Evolutionary conservation across 2,888 invertebrate genomes (phyloP).

Genomic region (Scaptomyza reducta): DNA sequence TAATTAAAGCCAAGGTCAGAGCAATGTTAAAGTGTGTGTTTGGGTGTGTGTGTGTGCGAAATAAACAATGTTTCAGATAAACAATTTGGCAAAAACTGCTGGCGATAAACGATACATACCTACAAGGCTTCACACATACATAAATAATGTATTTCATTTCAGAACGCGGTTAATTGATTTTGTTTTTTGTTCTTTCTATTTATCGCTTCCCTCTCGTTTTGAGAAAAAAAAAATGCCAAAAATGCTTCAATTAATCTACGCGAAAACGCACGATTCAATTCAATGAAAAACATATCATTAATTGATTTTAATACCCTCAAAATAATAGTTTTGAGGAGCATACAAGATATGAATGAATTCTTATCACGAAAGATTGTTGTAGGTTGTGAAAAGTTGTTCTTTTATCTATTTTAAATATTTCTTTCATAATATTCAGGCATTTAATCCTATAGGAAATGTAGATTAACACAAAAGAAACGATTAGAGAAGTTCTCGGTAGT

Average conservation of each 20-base stretch:
- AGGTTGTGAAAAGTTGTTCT: neutral
- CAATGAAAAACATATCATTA: slow-evolving; percentile 53
- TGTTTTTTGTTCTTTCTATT: neutral
- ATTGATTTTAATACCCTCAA: slow-evolving; percentile 60
- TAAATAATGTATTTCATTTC: slow-evolving; percentile 33
- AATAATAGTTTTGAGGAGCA: neutral
- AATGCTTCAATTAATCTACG: slow-evolving; percentile 50
- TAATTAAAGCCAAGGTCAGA: slow-evolving; percentile 70
- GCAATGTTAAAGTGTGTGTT: slow-evolving; percentile 24
- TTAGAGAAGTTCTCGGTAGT: neutral
- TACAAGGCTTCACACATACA: slow-evolving; percentile 13
- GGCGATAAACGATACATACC: slow-evolving; percentile 19
- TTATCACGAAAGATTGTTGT: neutral
- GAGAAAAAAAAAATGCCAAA: slow-evolving; percentile 46
- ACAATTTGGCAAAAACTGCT: slow-evolving; percentile 33
- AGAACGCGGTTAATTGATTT: slow-evolving; percentile 48
- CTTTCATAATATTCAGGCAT: neutral
- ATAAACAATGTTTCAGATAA: slow-evolving; percentile 49
- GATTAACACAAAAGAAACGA: too few relatives aligned
- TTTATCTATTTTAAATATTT: neutral
- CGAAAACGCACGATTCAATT: slow-evolving; percentile 36
- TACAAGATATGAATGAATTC: neutral
- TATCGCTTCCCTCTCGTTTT: neutral
- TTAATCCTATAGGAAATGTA: neutral
- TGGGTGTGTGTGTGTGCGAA: slow-evolving; percentile 31